Evolutionary conservation across 2,797 vertebrate genomes (phyloP).

Genomic region (Acanthurus leucopareius): DNA sequence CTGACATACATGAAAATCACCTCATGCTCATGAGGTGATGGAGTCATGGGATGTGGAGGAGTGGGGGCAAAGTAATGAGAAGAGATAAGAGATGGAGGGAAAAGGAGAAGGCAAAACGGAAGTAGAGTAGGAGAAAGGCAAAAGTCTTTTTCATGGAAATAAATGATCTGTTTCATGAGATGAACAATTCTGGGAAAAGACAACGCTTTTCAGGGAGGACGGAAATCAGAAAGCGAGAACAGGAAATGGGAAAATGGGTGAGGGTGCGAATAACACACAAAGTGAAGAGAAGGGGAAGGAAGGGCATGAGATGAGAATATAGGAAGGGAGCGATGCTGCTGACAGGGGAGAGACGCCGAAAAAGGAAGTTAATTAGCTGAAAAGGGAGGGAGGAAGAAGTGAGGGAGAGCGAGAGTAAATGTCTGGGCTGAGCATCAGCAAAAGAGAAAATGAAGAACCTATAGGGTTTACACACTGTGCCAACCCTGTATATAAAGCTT

Average conservation of each 20-base stretch:
- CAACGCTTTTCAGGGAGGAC: constrained; percentile 26
- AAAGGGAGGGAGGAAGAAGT: constrained; percentile 63
- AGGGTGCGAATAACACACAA: constrained; percentile 46
- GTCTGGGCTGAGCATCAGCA: constrained; percentile 66
- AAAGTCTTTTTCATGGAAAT: constrained; percentile 25
- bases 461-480: constrained; percentile 24
- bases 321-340: constrained; percentile 70
- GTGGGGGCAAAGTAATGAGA: not conserved
- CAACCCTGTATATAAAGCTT: constrained; percentile 23
- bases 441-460: constrained; percentile 60
- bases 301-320: constrained; percentile 69
- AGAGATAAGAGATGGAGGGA: not conserved
- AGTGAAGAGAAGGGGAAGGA: constrained; percentile 63
- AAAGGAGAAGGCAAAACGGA: constrained; percentile 8
- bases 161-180: constrained; percentile 43
- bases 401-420: constrained; percentile 45
- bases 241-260: constrained; percentile 55
- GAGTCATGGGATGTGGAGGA: constrained; percentile 18
- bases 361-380: constrained; percentile 82
- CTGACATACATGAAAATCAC: constrained; percentile 63
- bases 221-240: constrained; percentile 40
- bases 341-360: constrained; percentile 76
- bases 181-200: constrained; percentile 32
- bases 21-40: constrained; percentile 26
- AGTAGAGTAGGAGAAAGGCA: constrained; percentile 17